phyloP scores from a whole-genome alignment of 2,888 invertebrate species.

The Punctoribates punctum region DNA sequence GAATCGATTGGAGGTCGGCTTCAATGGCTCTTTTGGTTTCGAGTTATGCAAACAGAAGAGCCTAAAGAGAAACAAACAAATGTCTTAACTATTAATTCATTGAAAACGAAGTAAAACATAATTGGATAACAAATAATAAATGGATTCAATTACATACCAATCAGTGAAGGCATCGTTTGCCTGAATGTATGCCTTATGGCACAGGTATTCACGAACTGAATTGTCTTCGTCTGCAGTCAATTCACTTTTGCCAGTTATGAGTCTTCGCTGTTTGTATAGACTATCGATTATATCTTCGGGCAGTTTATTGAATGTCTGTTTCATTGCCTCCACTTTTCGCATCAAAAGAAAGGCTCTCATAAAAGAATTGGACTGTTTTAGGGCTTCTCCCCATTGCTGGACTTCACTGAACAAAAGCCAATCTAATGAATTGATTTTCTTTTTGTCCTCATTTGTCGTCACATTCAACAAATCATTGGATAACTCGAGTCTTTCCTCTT shows the following conservation, averaged over 20 bases:
- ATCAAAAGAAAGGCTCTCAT: conserved; percentile 61
- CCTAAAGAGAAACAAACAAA: conserved; percentile 4
- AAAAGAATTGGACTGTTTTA: conserved; percentile 83
- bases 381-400: conserved; percentile 71
- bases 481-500: not conserved
- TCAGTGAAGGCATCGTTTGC: conserved; percentile 81
- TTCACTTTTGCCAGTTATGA: conserved; percentile 54
- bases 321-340: conserved; percentile 76
- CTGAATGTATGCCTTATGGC: conserved; percentile 78
- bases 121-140: not conserved
- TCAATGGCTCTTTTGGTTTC: conserved; percentile 61
- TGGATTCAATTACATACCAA: conserved; percentile 61
- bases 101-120: not conserved
- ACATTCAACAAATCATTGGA: conserved; percentile 55
- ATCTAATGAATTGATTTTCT: conserved; percentile 73
- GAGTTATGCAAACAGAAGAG: conserved; percentile 72
- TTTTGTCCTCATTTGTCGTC: conserved; percentile 66
- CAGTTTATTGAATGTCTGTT: conserved; percentile 69
- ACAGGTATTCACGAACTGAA: conserved; percentile 74
- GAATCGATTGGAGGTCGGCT: conserved; percentile 60
- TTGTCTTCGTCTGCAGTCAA: conserved; percentile 56
- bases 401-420: conserved; percentile 69
- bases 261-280: conserved; percentile 56
- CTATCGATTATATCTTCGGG: conserved; percentile 64
- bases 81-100: not conserved